Evolutionary conservation across 2,113 vertebrate genomes (phyloP).

Genomic region (Xenus cinereus): DNA sequence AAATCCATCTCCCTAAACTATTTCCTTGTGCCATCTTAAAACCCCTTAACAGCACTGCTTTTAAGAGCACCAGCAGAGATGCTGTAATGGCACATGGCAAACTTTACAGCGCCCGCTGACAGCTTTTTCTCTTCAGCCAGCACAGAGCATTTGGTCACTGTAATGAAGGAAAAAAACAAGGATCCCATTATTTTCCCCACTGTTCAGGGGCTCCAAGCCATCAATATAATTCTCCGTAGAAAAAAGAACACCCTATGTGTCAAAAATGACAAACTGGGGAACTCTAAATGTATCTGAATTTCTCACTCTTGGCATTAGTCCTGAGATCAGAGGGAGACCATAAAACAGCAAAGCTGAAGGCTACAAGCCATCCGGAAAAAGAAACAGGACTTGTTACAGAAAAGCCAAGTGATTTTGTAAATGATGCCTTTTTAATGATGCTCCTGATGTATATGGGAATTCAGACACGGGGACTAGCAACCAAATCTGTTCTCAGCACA

Average conservation of each 20-base stretch:
- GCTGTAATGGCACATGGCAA: background rate
- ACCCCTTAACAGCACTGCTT: background rate
- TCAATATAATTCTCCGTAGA: background rate
- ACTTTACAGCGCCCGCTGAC: background rate
- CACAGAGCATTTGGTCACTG: background rate
- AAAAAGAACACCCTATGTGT: background rate
- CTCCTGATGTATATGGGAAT: background rate
- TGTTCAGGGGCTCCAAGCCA: background rate
- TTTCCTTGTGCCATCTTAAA: background rate
- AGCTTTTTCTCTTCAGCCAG: slow-evolving; percentile 8
- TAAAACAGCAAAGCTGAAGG: background rate
- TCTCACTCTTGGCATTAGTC: background rate
- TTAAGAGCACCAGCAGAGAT: slow-evolving; percentile 37
- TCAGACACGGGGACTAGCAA: background rate
- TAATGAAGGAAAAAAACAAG: background rate
- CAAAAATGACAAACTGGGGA: background rate
- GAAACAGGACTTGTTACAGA: background rate
- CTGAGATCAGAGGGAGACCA: background rate
- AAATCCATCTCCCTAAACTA: slow-evolving; percentile 46
- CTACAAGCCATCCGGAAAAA: background rate
- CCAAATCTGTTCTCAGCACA: background rate
- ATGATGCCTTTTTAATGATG: background rate
- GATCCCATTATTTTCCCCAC: background rate
- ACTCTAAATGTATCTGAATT: background rate
- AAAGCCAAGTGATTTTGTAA: background rate